These are phyloP conservation scores for Aphrophora alni DNA, from an alignment of 2,888 invertebrate genomes.

Conservation along the genomic window DNA sequence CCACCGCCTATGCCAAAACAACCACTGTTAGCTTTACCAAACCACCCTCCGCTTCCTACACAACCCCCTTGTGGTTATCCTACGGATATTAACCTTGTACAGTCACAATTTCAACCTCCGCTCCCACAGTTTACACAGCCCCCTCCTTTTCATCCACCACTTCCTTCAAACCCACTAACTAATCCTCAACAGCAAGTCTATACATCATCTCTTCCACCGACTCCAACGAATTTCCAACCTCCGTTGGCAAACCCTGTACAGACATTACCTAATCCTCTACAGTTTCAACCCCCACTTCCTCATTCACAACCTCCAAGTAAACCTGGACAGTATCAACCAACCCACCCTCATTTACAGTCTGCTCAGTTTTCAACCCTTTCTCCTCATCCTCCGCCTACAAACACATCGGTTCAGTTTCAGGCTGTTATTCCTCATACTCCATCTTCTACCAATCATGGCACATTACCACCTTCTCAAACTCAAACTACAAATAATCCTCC, in stretches of 20 bases:
- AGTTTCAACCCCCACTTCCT: constrained; percentile 31
- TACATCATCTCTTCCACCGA: not conserved
- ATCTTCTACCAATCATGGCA: not conserved
- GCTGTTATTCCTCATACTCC: not conserved
- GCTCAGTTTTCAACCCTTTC: not conserved
- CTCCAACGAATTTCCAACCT: not conserved
- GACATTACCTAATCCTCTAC: not conserved
- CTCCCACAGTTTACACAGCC: constrained; percentile 15
- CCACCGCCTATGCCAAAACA: constrained; percentile 33
- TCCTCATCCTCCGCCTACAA: not conserved
- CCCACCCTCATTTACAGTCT: not conserved
- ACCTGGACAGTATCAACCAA: not conserved
- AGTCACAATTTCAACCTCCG: constrained; percentile 19
- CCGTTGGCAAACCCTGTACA: not conserved
- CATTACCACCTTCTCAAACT: not conserved
- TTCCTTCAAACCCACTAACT: constrained; percentile 16
- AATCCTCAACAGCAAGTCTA: not conserved
- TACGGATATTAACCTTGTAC: not conserved
- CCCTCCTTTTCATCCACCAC: constrained; percentile 35
- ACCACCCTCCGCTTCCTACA: constrained; percentile 6
- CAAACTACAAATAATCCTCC: not conserved
- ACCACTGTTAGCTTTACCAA: constrained; percentile 28
- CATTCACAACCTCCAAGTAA: not conserved
- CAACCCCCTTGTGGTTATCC: constrained; percentile 14
- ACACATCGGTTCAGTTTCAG: not conserved